Evolutionary conservation across 1,140 invertebrate genomes (phyloP), one percentile per base, ranked within the genome.

Genomic region (Papilio aristodemus): DNA sequence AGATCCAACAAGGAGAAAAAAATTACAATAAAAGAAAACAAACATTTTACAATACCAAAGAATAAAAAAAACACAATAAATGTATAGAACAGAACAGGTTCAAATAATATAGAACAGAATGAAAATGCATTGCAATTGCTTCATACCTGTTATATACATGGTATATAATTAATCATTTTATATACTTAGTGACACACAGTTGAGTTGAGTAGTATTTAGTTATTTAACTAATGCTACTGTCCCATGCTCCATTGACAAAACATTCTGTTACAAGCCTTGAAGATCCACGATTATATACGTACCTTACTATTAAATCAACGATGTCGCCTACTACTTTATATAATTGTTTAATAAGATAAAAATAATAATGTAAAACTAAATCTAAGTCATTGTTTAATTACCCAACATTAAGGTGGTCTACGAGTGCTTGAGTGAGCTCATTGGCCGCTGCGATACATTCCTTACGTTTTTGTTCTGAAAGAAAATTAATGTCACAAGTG

Each of bases 381-480:
- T 14, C 6, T 14, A n/a, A 58, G 25, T 14, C 8, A 14, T 14
- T 36, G 27, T 8, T 41, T 25, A 3, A 46, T 93, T 94, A 99
- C 97, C 98, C 98, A 83, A 99, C 96, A 94, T 99, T 99, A 14
- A 99, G 92, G 90, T 99, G 97, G 92, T 99, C 98, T 0, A 99
- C 98, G 14, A 99, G 91, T 58, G 97, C 96, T 90, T 98, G 96
- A 0, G 98, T 99, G 60, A 99, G 92, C 74, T 97, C 95, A 89
- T 96, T 98, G 1, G 98, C 97, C 73, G 98, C 96, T 80, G 95
- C 94, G 69, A 99, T 94, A 36, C 98, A 98, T 92, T 98, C 98
- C 91, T 98, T 98, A 58, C 97, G 94, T 90, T 97, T 97, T 84
- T 95, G 95, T 93, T 98, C 97, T 98, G 84, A 70, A 94, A 93